Percentiles rank a stretch among this genome's conserved stretches.
These are phyloP conservation scores for Limnodromus scolopaceus DNA, from an alignment of 2,797 vertebrate species.

Conservation along the genomic window DNA sequence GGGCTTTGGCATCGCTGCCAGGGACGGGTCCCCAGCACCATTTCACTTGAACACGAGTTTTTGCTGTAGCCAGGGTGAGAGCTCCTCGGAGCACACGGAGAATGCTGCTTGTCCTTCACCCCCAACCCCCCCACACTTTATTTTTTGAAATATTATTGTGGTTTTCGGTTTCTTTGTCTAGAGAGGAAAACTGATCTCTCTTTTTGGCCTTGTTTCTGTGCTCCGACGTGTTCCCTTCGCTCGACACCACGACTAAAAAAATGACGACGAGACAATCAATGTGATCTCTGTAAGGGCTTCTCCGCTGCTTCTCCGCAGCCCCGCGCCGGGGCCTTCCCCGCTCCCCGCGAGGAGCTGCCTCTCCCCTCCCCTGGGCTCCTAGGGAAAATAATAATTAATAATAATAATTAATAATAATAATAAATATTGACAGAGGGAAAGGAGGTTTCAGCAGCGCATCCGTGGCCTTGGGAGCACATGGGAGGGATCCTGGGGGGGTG, in stretches of 20 bases:
- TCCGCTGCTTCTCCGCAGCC: conserved; percentile 17
- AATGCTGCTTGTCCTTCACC: conserved; percentile 22
- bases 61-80: neutral
- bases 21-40: neutral
- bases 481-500: neutral
- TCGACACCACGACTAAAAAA: neutral
- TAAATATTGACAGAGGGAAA: neutral
- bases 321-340: no score
- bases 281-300: conserved; percentile 82
- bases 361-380: conserved; percentile 20
- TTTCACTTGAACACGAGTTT: neutral
- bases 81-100: neutral
- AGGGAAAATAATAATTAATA: neutral
- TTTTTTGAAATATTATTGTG: neutral
- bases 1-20: neutral
- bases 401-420: neutral
- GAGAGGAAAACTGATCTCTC: neutral
- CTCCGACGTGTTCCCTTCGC: neutral
- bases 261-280: conserved; percentile 76
- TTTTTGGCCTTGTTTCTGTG: neutral
- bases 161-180: neutral
- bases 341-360: no score
- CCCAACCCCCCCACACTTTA: no score
- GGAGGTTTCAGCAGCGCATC: conserved; percentile 32
- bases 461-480: neutral